Evolutionary conservation across 1,140 invertebrate species (phyloP), one percentile per base, ranked within the genome.

Genomic region (Paramacrobiotus metropolitanus): DNA sequence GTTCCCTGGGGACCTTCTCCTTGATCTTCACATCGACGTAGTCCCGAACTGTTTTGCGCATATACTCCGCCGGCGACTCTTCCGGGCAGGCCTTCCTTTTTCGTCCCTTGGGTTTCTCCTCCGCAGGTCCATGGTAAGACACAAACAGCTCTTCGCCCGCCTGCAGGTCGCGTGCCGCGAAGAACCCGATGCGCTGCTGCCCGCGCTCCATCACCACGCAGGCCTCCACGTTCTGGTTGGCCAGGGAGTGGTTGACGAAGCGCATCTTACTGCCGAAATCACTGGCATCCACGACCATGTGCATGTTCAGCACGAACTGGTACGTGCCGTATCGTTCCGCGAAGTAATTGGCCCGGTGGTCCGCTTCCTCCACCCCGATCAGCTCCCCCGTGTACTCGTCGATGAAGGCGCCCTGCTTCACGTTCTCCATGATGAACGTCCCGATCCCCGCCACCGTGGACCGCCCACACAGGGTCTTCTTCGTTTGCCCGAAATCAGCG

Each of bases 321-420:
- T 97, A 99, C 67, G 90, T 96, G 75, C 91, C 97, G 87, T 94
- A 95, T 68, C 95, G 94, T 75, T 96, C 96, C 74, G 99, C 95
- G 72, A 99, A 99, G 0, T 99, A 91, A 77, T 96, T 96, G 63
- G 94, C 95, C 68, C 95, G 79, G 60, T 94, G 78, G 74, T 99
- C 95, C 2, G 94, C 95, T 76, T 99, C 95, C 72, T 97, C 93
- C 73, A 97, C 92, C 24, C 89, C 88, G 65, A 95, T 93, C 31
- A 92, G 89, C 75, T 68, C 55, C 21, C 30, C 30, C 48, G 48
- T 55, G 24, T 55, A 55, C 21, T 55, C 48, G 21, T 21, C 9
- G 48, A 55, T 55, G 21, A 55, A 55, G 21, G 9, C 48, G 9
- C 48, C 21, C 9, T 9, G 4, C 48, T 73, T 45, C 74, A 74